phyloP scores from a whole-genome alignment of 2,888 invertebrate genomes.

The Drepana falcataria region DNA sequence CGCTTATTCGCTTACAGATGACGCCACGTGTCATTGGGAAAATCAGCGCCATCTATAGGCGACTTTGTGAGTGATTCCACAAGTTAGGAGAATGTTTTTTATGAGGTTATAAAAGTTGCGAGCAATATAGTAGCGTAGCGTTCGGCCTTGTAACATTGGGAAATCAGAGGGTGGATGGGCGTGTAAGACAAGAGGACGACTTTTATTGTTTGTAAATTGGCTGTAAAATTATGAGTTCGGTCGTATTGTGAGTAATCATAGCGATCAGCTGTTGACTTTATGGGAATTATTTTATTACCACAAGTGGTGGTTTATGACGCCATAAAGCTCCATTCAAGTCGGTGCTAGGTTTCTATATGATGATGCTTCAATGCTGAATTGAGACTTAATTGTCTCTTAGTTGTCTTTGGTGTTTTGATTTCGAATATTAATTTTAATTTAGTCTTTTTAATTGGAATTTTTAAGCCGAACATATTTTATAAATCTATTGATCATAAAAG shows the following conservation, averaged over 20 bases:
- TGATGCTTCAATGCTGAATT: neutral
- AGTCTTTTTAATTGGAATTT: too few relatives aligned
- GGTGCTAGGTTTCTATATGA: constrained; percentile 39
- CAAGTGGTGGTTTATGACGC: constrained; percentile 59
- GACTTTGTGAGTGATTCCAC: constrained; percentile 34
- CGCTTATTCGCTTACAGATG: constrained; percentile 60
- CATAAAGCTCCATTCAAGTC: constrained; percentile 54
- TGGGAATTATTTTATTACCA: constrained; percentile 69
- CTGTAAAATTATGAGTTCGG: constrained; percentile 77
- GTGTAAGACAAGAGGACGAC: constrained; percentile 73
- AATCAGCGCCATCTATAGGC: constrained; percentile 61
- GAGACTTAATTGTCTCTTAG: too few relatives aligned
- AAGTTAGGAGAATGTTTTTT: constrained; percentile 51
- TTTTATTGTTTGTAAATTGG: constrained; percentile 80
- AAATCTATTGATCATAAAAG: too few relatives aligned
- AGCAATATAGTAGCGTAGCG: constrained; percentile 42
- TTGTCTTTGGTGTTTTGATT: too few relatives aligned
- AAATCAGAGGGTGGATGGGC: constrained; percentile 73
- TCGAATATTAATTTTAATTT: too few relatives aligned
- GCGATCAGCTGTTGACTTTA: constrained; percentile 73
- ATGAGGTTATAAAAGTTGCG: constrained; percentile 76
- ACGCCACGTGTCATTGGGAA: constrained; percentile 40
- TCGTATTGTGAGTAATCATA: constrained; percentile 73
- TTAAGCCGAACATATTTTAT: too few relatives aligned
- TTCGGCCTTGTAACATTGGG: constrained; percentile 69